Evolutionary conservation across 1,140 invertebrate species (phyloP), one percentile per base, ranked within the genome.

Genomic region (Drosophila seguyi): DNA sequence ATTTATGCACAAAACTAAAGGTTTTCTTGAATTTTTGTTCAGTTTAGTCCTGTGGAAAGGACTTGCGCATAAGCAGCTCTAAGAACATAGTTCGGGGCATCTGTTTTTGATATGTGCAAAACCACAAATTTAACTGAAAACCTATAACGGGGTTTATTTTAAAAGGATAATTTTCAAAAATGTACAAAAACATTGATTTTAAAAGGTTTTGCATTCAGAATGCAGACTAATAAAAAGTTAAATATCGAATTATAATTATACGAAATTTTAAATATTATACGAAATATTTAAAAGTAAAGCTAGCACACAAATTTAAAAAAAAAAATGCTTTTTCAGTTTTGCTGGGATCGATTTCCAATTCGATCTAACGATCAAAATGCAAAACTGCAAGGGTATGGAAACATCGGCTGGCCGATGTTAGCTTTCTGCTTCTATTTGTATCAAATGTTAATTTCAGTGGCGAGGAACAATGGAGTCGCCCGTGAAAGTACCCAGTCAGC

Each of bases 401-500:
- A 25, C 22, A 4, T 25, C 44, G 20, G 44, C 20, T 25, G 16
- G 3, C 42, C 20, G 20, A n/a, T n/a, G n/a, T n/a, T n/a, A n/a
- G n/a, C n/a, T n/a, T n/a, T n/a, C n/a, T n/a, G n/a, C n/a, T n/a
- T n/a, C 11, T 11, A 34, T 34, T 29, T 3, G 18, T 13, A 50
- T 29, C 6, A 29, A 29, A 13, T 18, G 11, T 16, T 10, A 4
- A 29, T 50, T 72, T 31, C 18, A 39, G 18, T 39, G 27, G 16
- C 22, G 31, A 34, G 22, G 13, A 57, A 18, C 13, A 14, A 56
- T 60, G 61, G 36, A 13, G 14, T 16, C 22, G 34, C 29, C 25
- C 18, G 57, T 92, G 83, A 75, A 92, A 59, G 93, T 95, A 86
- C 93, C 94, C 77, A 94, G 93, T 56, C 95, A 96, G 92, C 93